These are phyloP conservation scores for Vulpes lagopus DNA, from an alignment of 2,113 vertebrate species.

Conservation along the genomic window DNA sequence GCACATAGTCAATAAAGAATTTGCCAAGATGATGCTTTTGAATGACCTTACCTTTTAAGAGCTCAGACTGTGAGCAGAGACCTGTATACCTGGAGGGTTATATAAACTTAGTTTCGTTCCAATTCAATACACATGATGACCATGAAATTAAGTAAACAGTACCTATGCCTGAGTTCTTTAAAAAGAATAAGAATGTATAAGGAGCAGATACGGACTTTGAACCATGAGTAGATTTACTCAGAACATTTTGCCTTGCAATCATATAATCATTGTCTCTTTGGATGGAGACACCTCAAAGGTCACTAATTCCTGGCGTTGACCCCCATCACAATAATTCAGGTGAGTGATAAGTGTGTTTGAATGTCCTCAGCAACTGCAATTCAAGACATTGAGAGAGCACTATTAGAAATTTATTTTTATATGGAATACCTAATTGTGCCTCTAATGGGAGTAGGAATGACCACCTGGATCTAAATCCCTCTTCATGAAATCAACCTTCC, in stretches of 20 bases:
- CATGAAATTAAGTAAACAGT: conserved; percentile 19
- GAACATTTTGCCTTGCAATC: conserved; percentile 4
- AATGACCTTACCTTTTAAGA: not conserved
- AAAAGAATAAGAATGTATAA: conserved; percentile 23
- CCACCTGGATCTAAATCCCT: not conserved
- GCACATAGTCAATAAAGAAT: conserved; percentile 37
- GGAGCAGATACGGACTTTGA: not conserved
- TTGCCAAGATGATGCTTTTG: not conserved
- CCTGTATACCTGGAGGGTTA: not conserved
- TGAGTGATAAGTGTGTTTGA: not conserved
- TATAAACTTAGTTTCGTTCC: not conserved
- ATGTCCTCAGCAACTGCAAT: not conserved
- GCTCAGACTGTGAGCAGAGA: not conserved
- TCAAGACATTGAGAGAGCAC: not conserved
- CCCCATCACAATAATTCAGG: not conserved
- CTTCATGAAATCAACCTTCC: conserved; percentile 34
- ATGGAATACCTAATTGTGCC: not conserved
- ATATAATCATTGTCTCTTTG: not conserved
- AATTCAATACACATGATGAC: not conserved
- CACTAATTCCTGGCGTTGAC: not conserved
- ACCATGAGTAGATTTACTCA: conserved; percentile 21
- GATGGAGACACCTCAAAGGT: conserved; percentile 3
- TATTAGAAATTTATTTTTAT: not conserved
- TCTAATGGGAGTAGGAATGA: not conserved
- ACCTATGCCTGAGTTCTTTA: conserved; percentile 20